These are phyloP conservation scores for Palythoa grandis DNA, from an alignment of 92 coral and sea anemone species.

Conservation along the genomic window DNA sequence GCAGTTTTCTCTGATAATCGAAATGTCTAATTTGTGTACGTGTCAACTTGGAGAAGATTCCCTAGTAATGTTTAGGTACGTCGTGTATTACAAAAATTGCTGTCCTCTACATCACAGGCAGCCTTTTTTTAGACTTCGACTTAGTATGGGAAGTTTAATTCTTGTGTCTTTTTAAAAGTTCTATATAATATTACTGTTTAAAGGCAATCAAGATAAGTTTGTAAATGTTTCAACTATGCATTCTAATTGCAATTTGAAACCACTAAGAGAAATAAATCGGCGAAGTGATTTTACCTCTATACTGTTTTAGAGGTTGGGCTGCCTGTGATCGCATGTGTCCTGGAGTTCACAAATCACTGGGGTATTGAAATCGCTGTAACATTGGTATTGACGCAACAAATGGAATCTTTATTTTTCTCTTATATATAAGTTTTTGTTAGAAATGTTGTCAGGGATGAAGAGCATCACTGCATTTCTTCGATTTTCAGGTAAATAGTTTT, in stretches of 20 bases:
- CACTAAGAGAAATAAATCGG: background rate
- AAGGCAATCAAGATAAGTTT: no score
- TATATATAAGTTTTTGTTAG: background rate
- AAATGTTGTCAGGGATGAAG: slow-evolving; percentile 15
- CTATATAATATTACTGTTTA: background rate
- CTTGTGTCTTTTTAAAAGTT: background rate
- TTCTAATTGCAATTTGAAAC: no score
- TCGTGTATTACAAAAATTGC: background rate
- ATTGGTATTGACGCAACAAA: background rate
- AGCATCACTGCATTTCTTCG: background rate
- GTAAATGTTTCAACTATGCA: no score
- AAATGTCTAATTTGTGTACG: slow-evolving; percentile 5
- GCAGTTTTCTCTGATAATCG: background rate
- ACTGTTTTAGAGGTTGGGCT: background rate
- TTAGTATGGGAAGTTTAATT: background rate
- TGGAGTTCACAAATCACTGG: no score
- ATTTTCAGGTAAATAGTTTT: slow-evolving; percentile 24
- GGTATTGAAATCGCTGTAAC: no score
- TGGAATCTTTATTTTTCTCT: background rate
- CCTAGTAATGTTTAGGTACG: background rate
- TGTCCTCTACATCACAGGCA: slow-evolving; percentile 9
- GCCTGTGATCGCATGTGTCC: background rate
- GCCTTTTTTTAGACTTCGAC: background rate
- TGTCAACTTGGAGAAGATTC: slow-evolving; percentile 33
- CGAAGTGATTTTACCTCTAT: background rate